Base-by-base conservation (phyloP, 2,113 vertebrate genomes). In the Neogale vison region DNA sequence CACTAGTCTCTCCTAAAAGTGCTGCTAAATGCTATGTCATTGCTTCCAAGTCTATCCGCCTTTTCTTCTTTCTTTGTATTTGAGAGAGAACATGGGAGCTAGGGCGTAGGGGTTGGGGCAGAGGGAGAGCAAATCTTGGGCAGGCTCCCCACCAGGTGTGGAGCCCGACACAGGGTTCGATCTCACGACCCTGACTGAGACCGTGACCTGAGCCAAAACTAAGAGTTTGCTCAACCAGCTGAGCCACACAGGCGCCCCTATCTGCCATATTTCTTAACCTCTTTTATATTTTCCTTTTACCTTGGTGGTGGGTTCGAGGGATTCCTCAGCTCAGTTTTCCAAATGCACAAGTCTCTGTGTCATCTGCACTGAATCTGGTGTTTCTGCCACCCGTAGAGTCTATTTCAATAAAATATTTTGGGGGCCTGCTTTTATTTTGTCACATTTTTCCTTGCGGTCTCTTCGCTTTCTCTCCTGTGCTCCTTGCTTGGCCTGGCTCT, bases 131-230 rank as follows among this genome's bases (percentile, higher is more conserved):
- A 12, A 76, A 8, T 76, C 72, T 45, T 7, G 45, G 42, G 72
- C 39, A 45, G 72, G 24, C 24, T 45, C 72, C 26, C 24, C 14
- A 14, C 39, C 14, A 26, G 15, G 24, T 24, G 14, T 14, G 14
- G 72, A 76, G 72, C 72, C 42, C 0, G 7, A 45, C 14, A 26
- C 3, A 1, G 13, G 42, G 42, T 14, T 29, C 0, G 0, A 76
- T 45, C 3, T 9, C 72, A 76, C 0, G 24, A 45, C 39, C 24
- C 24, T 24, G 39, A 29, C 57, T 57, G 57, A 59, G 72, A 76
- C 24, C 24, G 26, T 45, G 13, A 45, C 39, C 39, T 76, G 72
- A 76, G 72, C 72, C 5, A 39, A 76, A 45, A 45, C 3, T 11
- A 1, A 67, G 65, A 67, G 42, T 2, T 2, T 2, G 7, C 39